Evolutionary conservation across 1,140 invertebrate genomes (phyloP), one percentile per base, ranked within the genome.

Genomic region (Pogonus chalceus): DNA sequence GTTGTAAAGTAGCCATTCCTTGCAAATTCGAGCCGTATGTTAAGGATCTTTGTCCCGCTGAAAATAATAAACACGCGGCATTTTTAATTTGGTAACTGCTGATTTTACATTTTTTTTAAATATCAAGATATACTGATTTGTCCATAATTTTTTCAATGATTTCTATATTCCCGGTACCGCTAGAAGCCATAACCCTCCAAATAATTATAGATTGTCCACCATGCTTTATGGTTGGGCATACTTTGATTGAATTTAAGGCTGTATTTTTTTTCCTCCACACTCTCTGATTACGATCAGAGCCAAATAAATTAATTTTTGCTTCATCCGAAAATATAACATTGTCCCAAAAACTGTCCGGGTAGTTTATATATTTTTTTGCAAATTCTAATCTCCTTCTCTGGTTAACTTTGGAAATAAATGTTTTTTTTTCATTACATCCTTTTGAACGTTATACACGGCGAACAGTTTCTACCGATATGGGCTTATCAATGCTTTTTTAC

Each of bases 61-160:
- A 46, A 51, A 53, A 16, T 2, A 22, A 51, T 48, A 53, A 18
- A 22, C 37, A n/a, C 57, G 37, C 62, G 55, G 20, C 65, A 65
- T 35, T 47, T 52, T 37, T 51, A 61, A 51, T 55, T 64, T 62
- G 20, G 24, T 2, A 16, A 58, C 59, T 54, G 56, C 55, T 49
- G 48, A 26, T 51, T 47, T 22, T 23, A 61, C 35, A 59, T 67
- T 35, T 12, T 56, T 21, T 55, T 39, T 57, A 49, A 49, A 65
- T 62, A 31, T 58, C 47, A 2, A 57, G 37, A 53, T 58, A 60
- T 20, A 56, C 26, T 20, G 54, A n/a, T 52, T 59, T 43, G 51
- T 68, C 55, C 63, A 73, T 69, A n/a, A 37, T 69, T 12, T 56
- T 61, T 20, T 68, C 54, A 48, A 71, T 63, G 54, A 63, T 60